Evolutionary conservation across 2,888 invertebrate genomes (phyloP).

Genomic region (Ellobium chinense): DNA sequence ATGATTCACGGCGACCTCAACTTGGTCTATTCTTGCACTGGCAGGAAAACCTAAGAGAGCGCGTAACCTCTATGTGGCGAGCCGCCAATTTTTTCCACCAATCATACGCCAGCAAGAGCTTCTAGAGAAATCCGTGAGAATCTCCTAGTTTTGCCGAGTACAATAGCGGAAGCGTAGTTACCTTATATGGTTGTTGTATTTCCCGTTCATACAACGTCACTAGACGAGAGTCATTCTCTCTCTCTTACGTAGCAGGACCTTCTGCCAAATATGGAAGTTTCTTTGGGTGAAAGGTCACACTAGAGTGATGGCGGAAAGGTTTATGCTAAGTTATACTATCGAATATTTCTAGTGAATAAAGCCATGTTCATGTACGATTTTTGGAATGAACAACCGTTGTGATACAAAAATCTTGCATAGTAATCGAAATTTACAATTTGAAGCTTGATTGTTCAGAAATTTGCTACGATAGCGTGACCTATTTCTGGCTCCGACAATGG

Average conservation of each 20-base stretch:
- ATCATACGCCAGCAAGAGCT: neutral
- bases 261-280: slow-evolving; percentile 71
- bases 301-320: neutral
- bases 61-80: neutral
- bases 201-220: slow-evolving; percentile 39
- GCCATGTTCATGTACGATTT: neutral
- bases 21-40: slow-evolving; percentile 6
- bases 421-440: neutral
- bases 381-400: neutral
- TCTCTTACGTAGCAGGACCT: slow-evolving; percentile 45
- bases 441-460: neutral
- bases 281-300: slow-evolving; percentile 47
- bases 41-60: slow-evolving; percentile 16
- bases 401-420: neutral
- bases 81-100: neutral
- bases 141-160: slow-evolving; percentile 41
- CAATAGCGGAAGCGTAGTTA: slow-evolving; percentile 34
- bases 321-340: slow-evolving; percentile 13
- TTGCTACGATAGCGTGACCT: slow-evolving; percentile 50
- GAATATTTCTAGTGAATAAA: neutral
- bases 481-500: slow-evolving; percentile 48
- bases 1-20: slow-evolving; percentile 29
- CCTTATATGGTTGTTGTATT: slow-evolving; percentile 47
- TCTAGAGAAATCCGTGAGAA: slow-evolving; percentile 37
- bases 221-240: neutral